Conservation (phyloP, 2,113 vertebrate species). For the Apodemus speciosus region DNA sequence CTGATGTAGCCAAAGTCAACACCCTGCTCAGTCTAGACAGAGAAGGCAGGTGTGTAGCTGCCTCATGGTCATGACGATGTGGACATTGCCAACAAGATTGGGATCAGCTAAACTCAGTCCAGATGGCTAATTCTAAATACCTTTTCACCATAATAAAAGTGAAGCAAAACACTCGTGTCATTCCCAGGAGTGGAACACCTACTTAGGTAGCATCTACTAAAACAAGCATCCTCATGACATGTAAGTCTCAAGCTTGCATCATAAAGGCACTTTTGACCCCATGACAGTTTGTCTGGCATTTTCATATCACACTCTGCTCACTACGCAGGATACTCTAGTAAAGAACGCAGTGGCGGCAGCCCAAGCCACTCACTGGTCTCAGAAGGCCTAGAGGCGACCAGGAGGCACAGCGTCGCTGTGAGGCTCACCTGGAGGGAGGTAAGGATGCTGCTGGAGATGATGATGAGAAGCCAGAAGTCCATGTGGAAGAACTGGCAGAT, state of each 20-base stretch:
- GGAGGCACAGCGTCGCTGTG: neutral
- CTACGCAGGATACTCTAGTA: neutral
- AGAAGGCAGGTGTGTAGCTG: neutral
- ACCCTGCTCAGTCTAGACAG: neutral
- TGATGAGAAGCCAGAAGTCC: constrained; percentile 99
- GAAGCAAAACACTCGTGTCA: neutral
- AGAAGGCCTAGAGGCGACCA: neutral
- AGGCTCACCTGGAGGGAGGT: constrained; percentile 95
- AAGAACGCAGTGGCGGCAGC: neutral
- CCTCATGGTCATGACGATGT: neutral
- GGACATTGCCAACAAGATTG: neutral
- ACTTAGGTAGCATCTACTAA: neutral
- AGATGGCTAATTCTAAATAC: neutral
- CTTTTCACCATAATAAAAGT: neutral
- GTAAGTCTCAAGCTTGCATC: too few species aligned
- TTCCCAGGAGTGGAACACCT: neutral
- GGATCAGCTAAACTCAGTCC: neutral
- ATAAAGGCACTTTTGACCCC: neutral
- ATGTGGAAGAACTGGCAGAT: constrained; percentile 99
- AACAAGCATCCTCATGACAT: neutral
- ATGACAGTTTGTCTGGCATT: neutral
- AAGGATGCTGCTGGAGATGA: constrained; percentile 98
- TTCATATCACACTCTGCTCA: neutral
- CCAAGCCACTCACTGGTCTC: neutral
- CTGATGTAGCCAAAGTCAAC: too few species aligned